A percentile compares a stretch with the other conserved stretches of the same genome.
These are phyloP conservation scores for Meles meles DNA, from an alignment of 2,113 vertebrate genomes.

Conservation along the genomic window DNA sequence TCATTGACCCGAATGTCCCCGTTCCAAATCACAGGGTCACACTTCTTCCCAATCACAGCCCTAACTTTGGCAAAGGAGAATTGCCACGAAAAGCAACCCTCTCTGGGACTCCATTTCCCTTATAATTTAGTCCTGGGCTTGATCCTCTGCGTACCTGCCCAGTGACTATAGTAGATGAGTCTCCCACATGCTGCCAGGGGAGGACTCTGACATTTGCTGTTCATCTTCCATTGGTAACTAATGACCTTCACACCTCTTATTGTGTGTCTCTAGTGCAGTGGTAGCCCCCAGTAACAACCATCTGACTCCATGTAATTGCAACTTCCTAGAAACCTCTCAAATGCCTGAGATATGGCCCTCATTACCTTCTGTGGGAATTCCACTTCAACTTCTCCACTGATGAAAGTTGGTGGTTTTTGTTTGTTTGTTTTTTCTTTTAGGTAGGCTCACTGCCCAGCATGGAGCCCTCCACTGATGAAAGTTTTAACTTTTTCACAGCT, in stretches of 20 bases:
- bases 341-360: conserved; percentile 25
- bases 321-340: conserved; percentile 45
- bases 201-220: not conserved
- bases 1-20: not conserved
- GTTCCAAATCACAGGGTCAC: not conserved
- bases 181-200: not conserved
- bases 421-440: not conserved
- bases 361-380: not conserved
- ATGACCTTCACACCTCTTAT: conserved; percentile 16
- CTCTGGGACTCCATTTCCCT: not conserved
- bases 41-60: not conserved
- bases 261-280: not conserved
- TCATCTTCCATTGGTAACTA: conserved; percentile 19
- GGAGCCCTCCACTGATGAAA: not conserved
- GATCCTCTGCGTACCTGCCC: not conserved
- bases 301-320: conserved; percentile 39
- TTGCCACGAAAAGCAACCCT: not conserved
- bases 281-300: conserved; percentile 14
- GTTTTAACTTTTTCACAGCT: not conserved
- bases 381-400: not conserved
- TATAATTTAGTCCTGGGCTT: not conserved
- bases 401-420: not conserved
- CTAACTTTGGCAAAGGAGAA: not conserved
- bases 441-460: not conserved
- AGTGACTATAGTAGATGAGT: not conserved